Evolutionary conservation across 1,140 invertebrate species (phyloP).

Genomic region (Solenopsis fugax): DNA sequence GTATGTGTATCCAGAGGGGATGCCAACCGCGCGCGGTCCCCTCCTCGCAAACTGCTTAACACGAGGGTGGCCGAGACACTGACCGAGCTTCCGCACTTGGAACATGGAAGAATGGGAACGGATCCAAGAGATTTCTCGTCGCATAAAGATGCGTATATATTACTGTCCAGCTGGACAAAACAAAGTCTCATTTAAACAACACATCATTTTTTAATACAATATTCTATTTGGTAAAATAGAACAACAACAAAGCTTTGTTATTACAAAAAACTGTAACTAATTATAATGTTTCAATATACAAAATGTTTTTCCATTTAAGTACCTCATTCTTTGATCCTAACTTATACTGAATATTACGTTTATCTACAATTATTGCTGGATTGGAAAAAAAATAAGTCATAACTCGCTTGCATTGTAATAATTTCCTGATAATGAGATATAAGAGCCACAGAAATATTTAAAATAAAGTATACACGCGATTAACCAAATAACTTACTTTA

Average conservation of each 20-base stretch:
- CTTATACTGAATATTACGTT: not conserved
- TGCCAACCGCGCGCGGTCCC: constrained; percentile 64
- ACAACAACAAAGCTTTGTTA: not conserved
- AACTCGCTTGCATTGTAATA: not conserved
- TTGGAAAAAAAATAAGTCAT: not conserved
- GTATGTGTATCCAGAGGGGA: constrained; percentile 69
- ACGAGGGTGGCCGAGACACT: constrained; percentile 77
- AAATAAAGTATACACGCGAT: not conserved
- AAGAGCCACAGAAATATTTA: not conserved
- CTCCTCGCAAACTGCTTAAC: constrained; percentile 69
- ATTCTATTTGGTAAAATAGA: not conserved
- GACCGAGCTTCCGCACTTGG: constrained; percentile 72
- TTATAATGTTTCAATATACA: too few relatives aligned
- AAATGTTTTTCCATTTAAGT: not conserved
- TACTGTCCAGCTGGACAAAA: not conserved
- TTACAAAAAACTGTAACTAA: not conserved
- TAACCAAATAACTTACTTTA: not conserved
- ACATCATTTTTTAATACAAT: not conserved
- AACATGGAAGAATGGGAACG: constrained; percentile 24
- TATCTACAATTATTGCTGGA: not conserved
- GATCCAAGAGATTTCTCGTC: constrained; percentile 54
- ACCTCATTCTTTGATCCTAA: not conserved
- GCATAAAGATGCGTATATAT: not conserved
- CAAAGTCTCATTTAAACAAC: not conserved
- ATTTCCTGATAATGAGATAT: not conserved